These are phyloP conservation scores for Coluber constrictor DNA, from an alignment of 2,797 vertebrate genomes.

Conservation along the genomic window DNA sequence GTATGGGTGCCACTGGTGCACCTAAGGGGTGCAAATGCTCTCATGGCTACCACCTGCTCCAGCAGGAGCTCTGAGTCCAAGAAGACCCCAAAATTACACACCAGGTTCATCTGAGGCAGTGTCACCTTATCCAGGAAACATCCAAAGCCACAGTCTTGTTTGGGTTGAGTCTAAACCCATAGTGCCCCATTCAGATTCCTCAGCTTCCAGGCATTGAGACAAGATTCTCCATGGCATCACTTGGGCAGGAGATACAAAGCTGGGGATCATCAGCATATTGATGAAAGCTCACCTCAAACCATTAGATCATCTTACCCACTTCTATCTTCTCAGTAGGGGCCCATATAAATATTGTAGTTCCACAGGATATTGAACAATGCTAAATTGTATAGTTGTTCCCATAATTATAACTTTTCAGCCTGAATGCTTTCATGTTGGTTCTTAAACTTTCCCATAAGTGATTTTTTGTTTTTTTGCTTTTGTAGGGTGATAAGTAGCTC, in stretches of 20 bases:
- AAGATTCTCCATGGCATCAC: neutral
- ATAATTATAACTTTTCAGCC: neutral
- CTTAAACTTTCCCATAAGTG: neutral
- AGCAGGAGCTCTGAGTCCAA: neutral
- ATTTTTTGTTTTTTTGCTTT: neutral
- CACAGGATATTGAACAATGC: neutral
- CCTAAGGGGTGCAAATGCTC: neutral
- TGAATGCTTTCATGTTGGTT: conserved; percentile 18
- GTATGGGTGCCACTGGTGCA: neutral
- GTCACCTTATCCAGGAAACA: neutral
- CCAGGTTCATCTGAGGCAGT: neutral
- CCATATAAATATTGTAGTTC: neutral
- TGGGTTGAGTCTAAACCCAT: neutral
- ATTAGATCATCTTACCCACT: neutral
- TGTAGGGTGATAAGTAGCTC: conserved; percentile 28
- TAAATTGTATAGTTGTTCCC: neutral
- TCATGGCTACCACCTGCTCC: neutral
- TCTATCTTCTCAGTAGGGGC: neutral
- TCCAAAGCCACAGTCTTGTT: neutral
- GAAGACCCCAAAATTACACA: neutral
- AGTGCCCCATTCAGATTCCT: neutral
- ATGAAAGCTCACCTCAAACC: neutral
- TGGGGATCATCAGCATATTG: neutral
- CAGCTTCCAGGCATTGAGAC: neutral
- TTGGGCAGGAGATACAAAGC: neutral